phyloP scores from a whole-genome alignment of 2,113 vertebrate species.

The Brachirus orientalis region DNA sequence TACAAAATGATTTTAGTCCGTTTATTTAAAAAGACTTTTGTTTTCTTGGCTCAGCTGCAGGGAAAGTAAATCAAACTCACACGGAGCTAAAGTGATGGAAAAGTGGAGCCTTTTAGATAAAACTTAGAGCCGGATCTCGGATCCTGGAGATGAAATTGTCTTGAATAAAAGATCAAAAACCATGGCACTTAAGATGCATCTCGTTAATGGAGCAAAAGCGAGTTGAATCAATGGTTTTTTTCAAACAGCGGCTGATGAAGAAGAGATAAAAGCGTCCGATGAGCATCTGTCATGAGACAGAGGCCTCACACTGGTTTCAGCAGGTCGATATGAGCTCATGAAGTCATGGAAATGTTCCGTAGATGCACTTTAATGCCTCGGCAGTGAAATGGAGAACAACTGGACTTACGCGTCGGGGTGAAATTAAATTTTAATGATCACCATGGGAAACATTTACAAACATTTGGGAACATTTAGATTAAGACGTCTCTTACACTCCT shows the following conservation, averaged over 20 bases:
- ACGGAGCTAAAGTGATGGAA: constrained; percentile 23
- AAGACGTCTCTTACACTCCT: constrained; percentile 14
- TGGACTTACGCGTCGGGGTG: constrained; percentile 15
- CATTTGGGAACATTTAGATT: constrained; percentile 47
- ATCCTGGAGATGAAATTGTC: constrained; percentile 52
- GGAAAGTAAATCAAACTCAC: constrained; percentile 2
- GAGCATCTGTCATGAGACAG: constrained; percentile 31
- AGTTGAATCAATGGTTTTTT: constrained; percentile 59
- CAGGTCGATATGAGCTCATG: constrained; percentile 57
- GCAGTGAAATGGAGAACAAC: constrained; percentile 13
- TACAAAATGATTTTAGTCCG: constrained; percentile 9
- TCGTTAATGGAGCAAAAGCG: constrained; percentile 55
- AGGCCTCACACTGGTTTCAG: constrained; percentile 27
- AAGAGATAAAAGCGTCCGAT: constrained; percentile 59
- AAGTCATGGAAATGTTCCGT: constrained; percentile 50
- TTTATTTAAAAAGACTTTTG: constrained; percentile 18
- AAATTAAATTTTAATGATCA: constrained; percentile 60
- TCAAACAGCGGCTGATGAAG: constrained; percentile 54
- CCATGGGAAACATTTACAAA: constrained; percentile 47
- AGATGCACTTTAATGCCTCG: constrained; percentile 39
- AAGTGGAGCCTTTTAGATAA: constrained; percentile 11
- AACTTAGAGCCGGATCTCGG: constrained; percentile 17
- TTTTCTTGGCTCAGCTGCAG: constrained; percentile 3
- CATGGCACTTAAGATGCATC: constrained; percentile 48
- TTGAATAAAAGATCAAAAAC: constrained; percentile 62